Evolutionary conservation across 1,140 invertebrate species (phyloP).

Genomic region (Mya arenaria): DNA sequence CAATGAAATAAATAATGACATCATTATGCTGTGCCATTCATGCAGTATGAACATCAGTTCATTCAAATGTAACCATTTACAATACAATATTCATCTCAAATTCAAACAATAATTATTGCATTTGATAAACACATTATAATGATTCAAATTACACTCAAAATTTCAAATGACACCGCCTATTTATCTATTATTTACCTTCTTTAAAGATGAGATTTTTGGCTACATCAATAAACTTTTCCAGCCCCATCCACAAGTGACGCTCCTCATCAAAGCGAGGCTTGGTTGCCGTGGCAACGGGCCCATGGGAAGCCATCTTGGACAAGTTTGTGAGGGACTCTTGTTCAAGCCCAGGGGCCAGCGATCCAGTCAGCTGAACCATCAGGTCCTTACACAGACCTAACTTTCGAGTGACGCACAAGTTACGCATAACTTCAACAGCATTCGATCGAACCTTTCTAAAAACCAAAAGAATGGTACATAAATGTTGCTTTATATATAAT

Average conservation of each 20-base stretch:
- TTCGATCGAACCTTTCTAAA: conserved; percentile 56
- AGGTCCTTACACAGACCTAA: conserved; percentile 64
- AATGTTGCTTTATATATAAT: no score
- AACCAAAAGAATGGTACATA: no score
- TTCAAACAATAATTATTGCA: no score
- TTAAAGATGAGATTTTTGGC: conserved; percentile 47
- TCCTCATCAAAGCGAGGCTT: conserved; percentile 58
- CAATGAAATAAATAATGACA: no score
- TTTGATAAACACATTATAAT: no score
- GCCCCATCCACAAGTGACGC: conserved; percentile 59
- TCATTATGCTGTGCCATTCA: no score
- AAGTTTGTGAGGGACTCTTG: conserved; percentile 37
- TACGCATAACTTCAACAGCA: conserved; percentile 53
- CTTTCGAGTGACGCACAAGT: conserved; percentile 48
- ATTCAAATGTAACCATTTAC: no score
- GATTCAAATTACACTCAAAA: not conserved
- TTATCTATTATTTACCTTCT: conserved; percentile 52
- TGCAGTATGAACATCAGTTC: no score
- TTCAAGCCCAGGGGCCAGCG: conserved; percentile 47
- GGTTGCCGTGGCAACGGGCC: not conserved
- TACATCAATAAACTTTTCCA: conserved; percentile 55
- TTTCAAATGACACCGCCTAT: not conserved
- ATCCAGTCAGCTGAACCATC: conserved; percentile 58
- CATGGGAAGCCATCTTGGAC: conserved; percentile 16
- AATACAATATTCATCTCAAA: no score